Conservation (phyloP, 1,140 invertebrate species). For the Phymorhynchus buccinoides region DNA sequence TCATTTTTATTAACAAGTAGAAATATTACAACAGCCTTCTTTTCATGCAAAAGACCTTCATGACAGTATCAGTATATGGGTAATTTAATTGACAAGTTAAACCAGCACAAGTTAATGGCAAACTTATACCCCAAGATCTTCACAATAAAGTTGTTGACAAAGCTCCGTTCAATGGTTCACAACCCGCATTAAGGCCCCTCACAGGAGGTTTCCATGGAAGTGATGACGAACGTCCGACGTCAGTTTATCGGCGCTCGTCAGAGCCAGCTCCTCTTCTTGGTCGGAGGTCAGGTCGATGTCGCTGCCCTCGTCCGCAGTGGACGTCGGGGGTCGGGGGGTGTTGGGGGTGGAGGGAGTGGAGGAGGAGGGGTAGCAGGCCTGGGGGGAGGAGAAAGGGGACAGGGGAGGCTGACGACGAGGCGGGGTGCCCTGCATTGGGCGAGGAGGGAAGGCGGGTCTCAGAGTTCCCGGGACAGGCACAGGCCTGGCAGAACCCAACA, state of each 20-base stretch:
- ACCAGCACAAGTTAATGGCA: too few relatives aligned
- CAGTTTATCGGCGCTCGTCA: constrained; percentile 30
- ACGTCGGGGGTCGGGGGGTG: not conserved
- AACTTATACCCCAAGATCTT: not conserved
- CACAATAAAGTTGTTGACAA: too few relatives aligned
- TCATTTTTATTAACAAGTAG: too few relatives aligned
- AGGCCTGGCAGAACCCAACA: not conserved
- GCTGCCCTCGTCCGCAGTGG: constrained; percentile 8
- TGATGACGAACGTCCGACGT: constrained; percentile 36
- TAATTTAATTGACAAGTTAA: too few relatives aligned
- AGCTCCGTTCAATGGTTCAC: too few relatives aligned
- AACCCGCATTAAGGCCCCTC: not conserved
- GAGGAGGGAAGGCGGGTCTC: not conserved
- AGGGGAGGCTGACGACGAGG: not conserved
- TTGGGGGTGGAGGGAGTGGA: not conserved
- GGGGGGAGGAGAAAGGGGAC: constrained; percentile 20
- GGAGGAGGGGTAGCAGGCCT: constrained; percentile 9
- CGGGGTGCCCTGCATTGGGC: not conserved
- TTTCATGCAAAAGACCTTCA: too few relatives aligned
- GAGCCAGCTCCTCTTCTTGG: constrained; percentile 24
- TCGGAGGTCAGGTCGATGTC: constrained; percentile 35
- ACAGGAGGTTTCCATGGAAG: constrained; percentile 31
- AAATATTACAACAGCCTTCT: too few relatives aligned
- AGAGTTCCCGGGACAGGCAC: not conserved
- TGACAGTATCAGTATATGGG: too few relatives aligned